Evolutionary conservation across 2,113 vertebrate genomes (phyloP), one percentile per base, ranked within the genome.

Genomic region (Paradoxurus hermaphroditus): DNA sequence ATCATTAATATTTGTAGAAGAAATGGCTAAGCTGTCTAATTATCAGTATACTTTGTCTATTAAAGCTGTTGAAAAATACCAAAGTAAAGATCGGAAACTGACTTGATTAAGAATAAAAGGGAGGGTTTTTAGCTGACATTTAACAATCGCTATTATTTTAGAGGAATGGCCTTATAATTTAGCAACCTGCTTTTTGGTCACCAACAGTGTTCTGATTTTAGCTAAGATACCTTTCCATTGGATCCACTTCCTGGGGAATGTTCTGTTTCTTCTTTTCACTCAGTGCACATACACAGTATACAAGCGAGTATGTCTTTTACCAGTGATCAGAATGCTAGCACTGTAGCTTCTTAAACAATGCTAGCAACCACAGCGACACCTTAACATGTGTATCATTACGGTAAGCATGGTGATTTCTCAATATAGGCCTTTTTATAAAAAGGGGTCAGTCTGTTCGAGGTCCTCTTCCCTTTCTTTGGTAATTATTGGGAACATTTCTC

Each of bases 101-200:
- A 39, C 39, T 95, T 31, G 34, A 88, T 95, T 96, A 95, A 91
- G 49, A 59, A 62, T 70, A 77, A 83, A 93, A 75, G n/a, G 9
- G 10, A 68, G 8, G 19, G 0, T 12, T 89, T 86, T 94, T 36
- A 89, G 18, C 19, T 78, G 31, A 88, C 29, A 88, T 5, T 73
- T 95, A 78, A 95, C 21, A 86, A 65, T 94, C 18, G 68, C 5
- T 44, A 1, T 78, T 92, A 77, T 7, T 90, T 92, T 16, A 78
- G 25, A 90, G 1, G 41, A 84, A 73, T 36, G 23, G 2, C 2
- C 31, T 44, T 90, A 21, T 19, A 41, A 13, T 7, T 19, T 53
- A 36, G 14, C 23, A 41, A 67, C 5, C 12, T 91, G 27, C 8
- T 70, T 46, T 75, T 77, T 49, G 25, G 12, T 84, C 18, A 39